A percentile compares a stretch with the other conserved stretches of the same genome.
Conservation (phyloP, 64 coral and sea anemone genomes). For the Dendronephthya gigantea region DNA sequence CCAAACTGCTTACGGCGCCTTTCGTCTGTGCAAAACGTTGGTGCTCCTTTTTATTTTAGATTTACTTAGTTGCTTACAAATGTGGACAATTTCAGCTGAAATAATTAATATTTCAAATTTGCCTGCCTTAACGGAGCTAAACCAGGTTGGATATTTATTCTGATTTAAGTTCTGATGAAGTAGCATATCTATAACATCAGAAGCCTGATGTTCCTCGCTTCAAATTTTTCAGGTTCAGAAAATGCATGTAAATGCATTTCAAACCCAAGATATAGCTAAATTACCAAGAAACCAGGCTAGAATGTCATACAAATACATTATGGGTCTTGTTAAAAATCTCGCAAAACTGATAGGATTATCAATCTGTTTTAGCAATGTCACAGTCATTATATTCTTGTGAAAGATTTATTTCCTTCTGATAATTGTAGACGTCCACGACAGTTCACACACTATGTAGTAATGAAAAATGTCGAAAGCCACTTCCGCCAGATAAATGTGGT, state of each 20-base stretch:
- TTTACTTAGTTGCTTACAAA: conserved; percentile 64
- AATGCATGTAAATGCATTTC: too few relatives aligned
- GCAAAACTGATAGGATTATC: too few relatives aligned
- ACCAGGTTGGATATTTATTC: conserved; percentile 43
- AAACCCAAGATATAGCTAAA: too few relatives aligned
- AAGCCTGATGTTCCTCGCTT: too few relatives aligned
- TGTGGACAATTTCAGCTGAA: conserved; percentile 74
- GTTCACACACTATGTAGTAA: conserved; percentile 56
- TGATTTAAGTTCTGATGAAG: too few relatives aligned
- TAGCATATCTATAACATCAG: too few relatives aligned
- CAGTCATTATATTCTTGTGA: neutral
- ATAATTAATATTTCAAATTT: conserved; percentile 80
- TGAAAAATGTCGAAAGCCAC: conserved; percentile 76
- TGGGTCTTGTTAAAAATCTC: too few relatives aligned
- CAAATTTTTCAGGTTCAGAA: too few relatives aligned
- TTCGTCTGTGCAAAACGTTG: conserved; percentile 42
- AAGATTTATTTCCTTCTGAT: neutral
- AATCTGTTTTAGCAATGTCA: neutral
- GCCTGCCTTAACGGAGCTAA: conserved; percentile 50
- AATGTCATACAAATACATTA: too few relatives aligned
- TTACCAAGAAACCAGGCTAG: too few relatives aligned
- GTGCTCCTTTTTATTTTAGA: conserved; percentile 33
- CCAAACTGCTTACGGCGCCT: too few relatives aligned
- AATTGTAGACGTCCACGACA: conserved; percentile 55
- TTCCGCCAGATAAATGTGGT: conserved; percentile 45